Evolutionary conservation across 2,888 invertebrate genomes (phyloP), one percentile per base, ranked within the genome.

Genomic region (Scaptomyza parva): DNA sequence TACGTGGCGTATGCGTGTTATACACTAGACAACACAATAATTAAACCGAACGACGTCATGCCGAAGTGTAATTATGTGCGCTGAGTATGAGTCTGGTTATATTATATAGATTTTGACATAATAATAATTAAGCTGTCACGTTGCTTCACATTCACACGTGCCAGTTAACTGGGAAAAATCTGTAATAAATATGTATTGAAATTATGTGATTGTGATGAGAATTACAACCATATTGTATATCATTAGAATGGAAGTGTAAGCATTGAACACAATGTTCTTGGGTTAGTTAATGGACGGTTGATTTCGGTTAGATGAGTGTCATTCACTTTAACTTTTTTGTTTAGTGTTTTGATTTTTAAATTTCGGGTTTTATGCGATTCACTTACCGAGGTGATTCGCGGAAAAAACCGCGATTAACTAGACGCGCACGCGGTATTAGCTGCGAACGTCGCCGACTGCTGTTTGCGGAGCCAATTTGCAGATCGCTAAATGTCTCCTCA

Each of bases 401-500:
- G 90, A 95, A 94, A 90, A 94, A 94, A 91, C 94, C 94, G 84
- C 95, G 94, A 92, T 96, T 95, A 86, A 96, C 95, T 73, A 96
- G 93, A 89, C 95, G 95, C 51, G 96, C 96, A 84, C 96, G 93
- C 63, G 96, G 96, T 92, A 96, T 96, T 61, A 96, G 93, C 91
- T 96, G 96, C 52, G 95, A 95, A 82, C 96, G 93, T 74, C 95
- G 93, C 88, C 95, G 93, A 86, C 93, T 93, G 82, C 93, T 93
- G 73, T 94, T 93, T 89, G 94, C 93, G 78, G 93, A 93, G 78
- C 93, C 93, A 86, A 94, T 93, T 91, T 94, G 94, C 85, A 95
- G 93, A 88, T 94, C 95, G 84, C 94, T 94, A 91, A 94, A 95
- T 43, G 95, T 94, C 91, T 96, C 95, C 90, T 96, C 96, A 89